A percentile compares a stretch with the other conserved stretches of the same genome.
phyloP scores from a whole-genome alignment of 2,113 vertebrate genomes.

The Nannobrachium achirus region DNA sequence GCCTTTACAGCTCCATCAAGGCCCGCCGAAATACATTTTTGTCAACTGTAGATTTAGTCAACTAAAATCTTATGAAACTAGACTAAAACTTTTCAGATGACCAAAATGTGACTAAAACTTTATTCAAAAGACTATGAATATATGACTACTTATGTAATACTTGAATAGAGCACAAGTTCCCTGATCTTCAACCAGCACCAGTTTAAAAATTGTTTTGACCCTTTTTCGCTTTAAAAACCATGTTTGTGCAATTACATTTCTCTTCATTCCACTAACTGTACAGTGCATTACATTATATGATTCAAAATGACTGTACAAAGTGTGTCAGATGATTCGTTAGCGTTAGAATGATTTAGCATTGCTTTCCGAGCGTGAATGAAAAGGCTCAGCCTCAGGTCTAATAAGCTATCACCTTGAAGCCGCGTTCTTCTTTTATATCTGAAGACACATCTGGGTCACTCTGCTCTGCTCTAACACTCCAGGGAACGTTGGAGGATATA shows the following conservation, averaged over 20 bases:
- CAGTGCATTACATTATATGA: not conserved
- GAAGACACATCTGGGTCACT: constrained; percentile 48
- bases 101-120: too few species aligned
- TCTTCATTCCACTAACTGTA: not conserved
- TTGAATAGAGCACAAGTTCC: not conserved
- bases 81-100: too few species aligned
- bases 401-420: constrained; percentile 54
- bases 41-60: too few species aligned
- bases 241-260: not conserved
- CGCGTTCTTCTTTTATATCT: constrained; percentile 46
- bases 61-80: too few species aligned
- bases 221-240: not conserved
- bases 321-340: constrained; percentile 33
- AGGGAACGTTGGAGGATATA: not conserved
- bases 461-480: not conserved
- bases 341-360: constrained; percentile 20
- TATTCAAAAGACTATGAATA: too few species aligned
- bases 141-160: constrained; percentile 10
- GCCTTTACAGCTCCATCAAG: too few species aligned
- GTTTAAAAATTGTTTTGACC: constrained; percentile 10
- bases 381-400: constrained; percentile 42
- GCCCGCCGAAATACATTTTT: too few species aligned
- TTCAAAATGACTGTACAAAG: constrained; percentile 19
- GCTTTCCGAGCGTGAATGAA: constrained; percentile 7
- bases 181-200: constrained; percentile 20